A percentile compares a stretch with the other conserved stretches of the same genome.
Evolutionary conservation across 2,113 vertebrate species (phyloP).

Genomic region (Cyanistes caeruleus): DNA sequence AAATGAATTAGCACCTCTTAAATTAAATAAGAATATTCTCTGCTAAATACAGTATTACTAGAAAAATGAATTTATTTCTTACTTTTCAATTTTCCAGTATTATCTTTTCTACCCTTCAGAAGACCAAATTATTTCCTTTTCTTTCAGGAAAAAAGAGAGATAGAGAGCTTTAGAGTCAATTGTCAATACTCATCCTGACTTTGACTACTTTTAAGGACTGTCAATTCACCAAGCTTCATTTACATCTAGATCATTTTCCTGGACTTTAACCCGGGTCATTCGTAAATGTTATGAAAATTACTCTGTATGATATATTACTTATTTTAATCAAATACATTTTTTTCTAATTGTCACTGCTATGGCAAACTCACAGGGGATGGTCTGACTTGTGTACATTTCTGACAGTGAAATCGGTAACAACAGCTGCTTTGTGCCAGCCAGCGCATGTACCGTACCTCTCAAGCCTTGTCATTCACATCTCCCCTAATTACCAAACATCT

Average conservation of each 20-base stretch:
- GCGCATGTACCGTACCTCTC: constrained; percentile 89
- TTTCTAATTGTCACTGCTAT: constrained; percentile 80
- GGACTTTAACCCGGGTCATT: background rate
- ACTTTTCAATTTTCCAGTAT: background rate
- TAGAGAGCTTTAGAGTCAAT: background rate
- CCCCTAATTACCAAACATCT: constrained; percentile 99
- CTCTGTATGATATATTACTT: constrained; percentile 70
- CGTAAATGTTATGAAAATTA: constrained; percentile 20
- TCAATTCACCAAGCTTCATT: background rate
- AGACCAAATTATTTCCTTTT: background rate
- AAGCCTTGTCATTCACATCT: constrained; percentile 98
- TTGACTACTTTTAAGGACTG: background rate
- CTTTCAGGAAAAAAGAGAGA: background rate
- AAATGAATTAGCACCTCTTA: background rate
- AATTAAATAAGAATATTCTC: background rate
- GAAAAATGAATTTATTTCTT: background rate
- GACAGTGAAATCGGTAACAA: constrained; percentile 91
- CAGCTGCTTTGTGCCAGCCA: constrained; percentile 93
- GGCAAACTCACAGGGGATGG: constrained; percentile 84
- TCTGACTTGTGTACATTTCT: constrained; percentile 91
- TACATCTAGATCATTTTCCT: background rate
- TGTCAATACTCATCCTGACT: background rate
- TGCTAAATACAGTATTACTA: background rate
- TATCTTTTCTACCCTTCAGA: background rate
- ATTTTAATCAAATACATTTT: constrained; percentile 80